Base-by-base conservation (phyloP, 2,113 vertebrate species). In the Triplophysa dalaica region DNA sequence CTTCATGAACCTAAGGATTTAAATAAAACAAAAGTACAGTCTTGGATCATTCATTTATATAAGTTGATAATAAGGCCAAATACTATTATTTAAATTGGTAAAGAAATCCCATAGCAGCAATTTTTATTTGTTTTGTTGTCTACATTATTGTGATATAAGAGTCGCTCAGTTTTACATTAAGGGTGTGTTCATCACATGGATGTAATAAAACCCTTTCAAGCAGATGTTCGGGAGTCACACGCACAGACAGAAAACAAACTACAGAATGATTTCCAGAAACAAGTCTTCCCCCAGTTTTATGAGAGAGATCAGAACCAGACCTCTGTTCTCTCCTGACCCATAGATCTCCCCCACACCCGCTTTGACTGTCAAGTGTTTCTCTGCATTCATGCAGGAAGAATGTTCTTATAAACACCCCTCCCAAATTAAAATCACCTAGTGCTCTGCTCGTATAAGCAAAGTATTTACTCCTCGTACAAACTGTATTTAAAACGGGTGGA, bases 141-240 rank as follows among this genome's bases (percentile, higher is more conserved):
- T 43, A 17, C 62, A 24, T 22, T 16, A 16, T 14, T 24, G 19
- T 66, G 3, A 60, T 24, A 54, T 38, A 29, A 65, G n/a, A 60
- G 48, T 9, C n/a, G 17, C 61, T 70, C 65, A 29, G 6, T 38
- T 17, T 56, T n/a, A 67, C 13, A 21, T 29, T 26, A 14, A 64
- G 70, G 77, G 77, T 69, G 77, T 70, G 69, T 69, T 26, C 33
- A 14, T 33, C 29, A 67, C 17, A 56, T 70, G 67, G 24, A 11
- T 22, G 24, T 75, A 56, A 79, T 83, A 75, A 75, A 78, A 41
- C 48, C 50, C 64, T 38, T 82, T 72, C 24, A 41, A 45, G 11
- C 14, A 0, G 1, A 41, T 41, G 10, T 13, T 10, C 14, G 24
- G 62, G 69, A 54, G 60, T 52, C 9, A 45, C 72, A 45, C 70